A percentile compares a stretch with the other conserved stretches of the same genome.
Evolutionary conservation across 2,888 invertebrate genomes (phyloP).

Genomic region (Andrena flavipes): DNA sequence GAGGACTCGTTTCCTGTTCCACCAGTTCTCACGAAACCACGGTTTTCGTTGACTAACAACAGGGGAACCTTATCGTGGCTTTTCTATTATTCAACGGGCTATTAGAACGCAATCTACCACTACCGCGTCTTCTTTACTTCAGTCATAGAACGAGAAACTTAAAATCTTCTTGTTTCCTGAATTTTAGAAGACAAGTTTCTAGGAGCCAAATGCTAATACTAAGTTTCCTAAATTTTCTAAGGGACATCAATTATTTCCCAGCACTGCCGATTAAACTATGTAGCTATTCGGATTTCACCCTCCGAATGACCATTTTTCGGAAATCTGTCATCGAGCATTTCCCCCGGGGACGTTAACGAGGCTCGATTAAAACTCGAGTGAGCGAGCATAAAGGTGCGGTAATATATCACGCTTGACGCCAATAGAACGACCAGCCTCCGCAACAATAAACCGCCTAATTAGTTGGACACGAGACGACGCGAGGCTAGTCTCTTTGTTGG

Average conservation of each 20-base stretch:
- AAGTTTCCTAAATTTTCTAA: no score
- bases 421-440: slow-evolving; percentile 67
- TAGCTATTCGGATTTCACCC: background rate
- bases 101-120: background rate
- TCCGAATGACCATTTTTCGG: background rate
- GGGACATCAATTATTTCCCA: no score
- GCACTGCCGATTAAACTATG: background rate
- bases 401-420: slow-evolving; percentile 78
- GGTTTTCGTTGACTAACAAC: background rate
- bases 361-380: slow-evolving; percentile 54
- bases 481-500: slow-evolving; percentile 70
- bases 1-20: slow-evolving; percentile 51
- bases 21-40: slow-evolving; percentile 39
- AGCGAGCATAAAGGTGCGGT: slow-evolving; percentile 17
- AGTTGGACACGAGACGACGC: slow-evolving; percentile 75
- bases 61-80: background rate
- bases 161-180: background rate
- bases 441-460: slow-evolving; percentile 82
- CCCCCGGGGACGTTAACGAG: slow-evolving; percentile 47
- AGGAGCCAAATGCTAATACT: no score
- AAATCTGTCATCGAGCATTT: background rate
- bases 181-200: no score
- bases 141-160: background rate
- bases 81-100: background rate
- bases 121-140: background rate